Base-by-base conservation (phyloP, 2,888 invertebrate genomes). In the Timema cristinae region DNA sequence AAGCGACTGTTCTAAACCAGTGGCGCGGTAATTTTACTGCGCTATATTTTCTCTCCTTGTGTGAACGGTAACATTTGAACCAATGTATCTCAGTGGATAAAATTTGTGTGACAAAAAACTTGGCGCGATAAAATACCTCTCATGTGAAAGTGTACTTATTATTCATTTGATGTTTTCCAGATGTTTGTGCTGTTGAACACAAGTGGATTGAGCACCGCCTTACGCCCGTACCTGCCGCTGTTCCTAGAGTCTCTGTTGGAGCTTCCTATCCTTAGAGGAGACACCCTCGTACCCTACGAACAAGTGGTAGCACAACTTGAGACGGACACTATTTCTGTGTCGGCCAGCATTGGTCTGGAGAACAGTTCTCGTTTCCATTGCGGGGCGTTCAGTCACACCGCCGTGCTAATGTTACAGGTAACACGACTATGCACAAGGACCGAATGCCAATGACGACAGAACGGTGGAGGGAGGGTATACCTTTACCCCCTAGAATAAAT, bases 221-320 rank as follows among this genome's bases (percentile, higher is more conserved):
- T 88, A 2, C 87, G 91, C 74, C 86, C 88, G 69, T 95, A 93
- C 83, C 83, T 96, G 56, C 90, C 93, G 0, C 83, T 96, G 2
- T 87, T 91, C 74, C 82, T 91, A 71, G 92, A 94, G 81, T 86
- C 90, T 0, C 80, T 96, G 50, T 86, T 90, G 32, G 94, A 95
- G 81, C 90, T 91, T 71, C 90, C 94, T 0, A 86, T 95, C 10
- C 80, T 85, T 59, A 86, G 88, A 75, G 85, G 85, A 7, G 87
- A 82, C 9, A 76, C 79, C 11, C 81, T 89, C 2, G 79, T 93
- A 4, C 83, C 89, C 0, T 88, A 90, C 78, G 89, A 91, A 79
- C 88, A 91, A 2, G 89, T 96, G 32, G 91, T 95, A n/a, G 87
- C 91, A 0, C 86, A 91, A 78, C 86, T 94, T 50, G 91, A 93